phyloP scores from a whole-genome alignment of 1,140 invertebrate genomes.

The Drosophila mauritiana region DNA sequence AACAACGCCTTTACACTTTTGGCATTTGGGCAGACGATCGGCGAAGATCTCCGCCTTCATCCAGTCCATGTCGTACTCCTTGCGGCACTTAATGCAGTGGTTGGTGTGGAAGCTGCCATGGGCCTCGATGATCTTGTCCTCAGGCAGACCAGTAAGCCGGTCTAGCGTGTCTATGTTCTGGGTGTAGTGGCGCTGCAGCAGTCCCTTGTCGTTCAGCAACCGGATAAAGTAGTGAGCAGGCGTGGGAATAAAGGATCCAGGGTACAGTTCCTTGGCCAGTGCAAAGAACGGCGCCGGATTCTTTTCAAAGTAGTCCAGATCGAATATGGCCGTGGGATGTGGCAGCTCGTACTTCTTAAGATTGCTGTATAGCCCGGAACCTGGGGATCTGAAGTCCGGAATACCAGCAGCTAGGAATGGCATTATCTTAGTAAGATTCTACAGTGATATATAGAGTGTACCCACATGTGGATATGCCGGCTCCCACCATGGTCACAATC shows the following conservation, averaged over 20 bases:
- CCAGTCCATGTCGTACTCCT: slow-evolving; percentile 92
- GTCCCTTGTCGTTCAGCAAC: slow-evolving; percentile 91
- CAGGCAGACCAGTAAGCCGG: slow-evolving; percentile 92
- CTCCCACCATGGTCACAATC: slow-evolving; percentile 96
- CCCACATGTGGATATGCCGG: slow-evolving; percentile 97
- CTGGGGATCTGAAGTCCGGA: slow-evolving; percentile 96
- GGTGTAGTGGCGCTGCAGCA: slow-evolving; percentile 93
- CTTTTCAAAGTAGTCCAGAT: slow-evolving; percentile 92
- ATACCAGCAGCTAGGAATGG: slow-evolving; percentile 93
- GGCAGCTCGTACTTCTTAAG: slow-evolving; percentile 96
- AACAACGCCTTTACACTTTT: slow-evolving; percentile 89
- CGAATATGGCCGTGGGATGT: slow-evolving; percentile 98
- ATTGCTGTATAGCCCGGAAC: slow-evolving; percentile 96
- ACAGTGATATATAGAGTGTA: background rate
- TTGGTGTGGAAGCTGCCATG: slow-evolving; percentile 96
- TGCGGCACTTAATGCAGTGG: slow-evolving; percentile 92
- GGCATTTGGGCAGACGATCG: slow-evolving; percentile 91
- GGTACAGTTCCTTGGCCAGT: slow-evolving; percentile 94
- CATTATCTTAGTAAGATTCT: background rate
- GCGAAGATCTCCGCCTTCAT: slow-evolving; percentile 90
- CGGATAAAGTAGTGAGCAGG: slow-evolving; percentile 93
- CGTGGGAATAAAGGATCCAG: slow-evolving; percentile 93
- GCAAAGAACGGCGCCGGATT: slow-evolving; percentile 95
- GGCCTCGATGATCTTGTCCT: slow-evolving; percentile 95
- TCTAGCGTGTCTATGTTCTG: slow-evolving; percentile 98